Conservation (phyloP, 2,113 vertebrate genomes). For the Nerophis lumbriciformis region DNA sequence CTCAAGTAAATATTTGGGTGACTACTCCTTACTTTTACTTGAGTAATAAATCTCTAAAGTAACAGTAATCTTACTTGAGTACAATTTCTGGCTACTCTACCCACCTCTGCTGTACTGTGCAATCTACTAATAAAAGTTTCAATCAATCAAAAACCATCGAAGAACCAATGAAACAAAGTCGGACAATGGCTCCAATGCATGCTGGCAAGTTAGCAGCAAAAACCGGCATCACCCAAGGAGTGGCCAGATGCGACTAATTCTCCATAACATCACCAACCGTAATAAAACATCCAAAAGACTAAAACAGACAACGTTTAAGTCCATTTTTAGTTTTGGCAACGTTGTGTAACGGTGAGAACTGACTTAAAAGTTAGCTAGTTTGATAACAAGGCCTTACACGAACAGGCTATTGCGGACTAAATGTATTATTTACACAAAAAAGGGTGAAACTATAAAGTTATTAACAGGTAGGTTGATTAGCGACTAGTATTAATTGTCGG, state of each 20-base stretch:
- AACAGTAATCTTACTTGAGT: no score
- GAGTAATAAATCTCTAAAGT: no score
- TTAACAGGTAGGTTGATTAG: not conserved
- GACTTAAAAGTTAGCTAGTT: slow-evolving; percentile 29
- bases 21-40: no score
- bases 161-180: not conserved
- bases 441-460: no score
- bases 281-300: not conserved
- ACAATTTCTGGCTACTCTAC: no score
- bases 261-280: not conserved
- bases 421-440: not conserved
- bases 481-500: not conserved
- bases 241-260: not conserved
- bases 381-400: slow-evolving; percentile 27
- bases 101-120: no score
- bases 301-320: not conserved
- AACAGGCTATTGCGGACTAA: slow-evolving; percentile 16
- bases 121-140: no score
- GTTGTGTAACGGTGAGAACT: slow-evolving; percentile 16
- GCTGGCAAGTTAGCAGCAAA: no score
- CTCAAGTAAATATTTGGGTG: no score
- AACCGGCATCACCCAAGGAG: not conserved
- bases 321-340: not conserved
- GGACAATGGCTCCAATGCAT: not conserved
- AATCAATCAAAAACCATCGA: no score